Percentiles rank a stretch among this genome's conserved stretches.
These are phyloP conservation scores for Lissonota sp. DNA, from an alignment of 2,888 invertebrate genomes.

Conservation along the genomic window DNA sequence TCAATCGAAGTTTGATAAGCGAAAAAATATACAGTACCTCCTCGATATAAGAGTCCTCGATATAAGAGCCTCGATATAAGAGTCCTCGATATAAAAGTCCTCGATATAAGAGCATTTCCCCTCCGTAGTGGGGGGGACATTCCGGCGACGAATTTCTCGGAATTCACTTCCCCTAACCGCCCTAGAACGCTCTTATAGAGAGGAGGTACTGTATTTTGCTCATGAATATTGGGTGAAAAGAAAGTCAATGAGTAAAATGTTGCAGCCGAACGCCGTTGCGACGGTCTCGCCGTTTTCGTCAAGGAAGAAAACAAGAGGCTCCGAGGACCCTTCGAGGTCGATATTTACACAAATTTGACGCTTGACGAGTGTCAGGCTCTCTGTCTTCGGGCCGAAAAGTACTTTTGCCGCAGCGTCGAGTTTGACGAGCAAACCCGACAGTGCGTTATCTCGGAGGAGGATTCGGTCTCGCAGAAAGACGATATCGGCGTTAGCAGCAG, in stretches of 20 bases:
- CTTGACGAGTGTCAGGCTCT: slow-evolving; percentile 94
- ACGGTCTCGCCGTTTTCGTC: slow-evolving; percentile 93
- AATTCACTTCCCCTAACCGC: no score
- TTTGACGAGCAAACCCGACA: slow-evolving; percentile 94
- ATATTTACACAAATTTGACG: slow-evolving; percentile 93
- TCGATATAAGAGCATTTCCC: no score
- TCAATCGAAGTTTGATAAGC: neutral
- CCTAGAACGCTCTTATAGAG: no score
- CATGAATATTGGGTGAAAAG: neutral
- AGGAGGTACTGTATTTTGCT: no score
- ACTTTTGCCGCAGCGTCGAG: slow-evolving; percentile 95
- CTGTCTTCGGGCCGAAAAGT: slow-evolving; percentile 94
- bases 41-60: no score
- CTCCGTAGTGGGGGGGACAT: no score
- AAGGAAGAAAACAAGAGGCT: slow-evolving; percentile 95
- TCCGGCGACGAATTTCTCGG: no score
- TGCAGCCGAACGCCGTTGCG: slow-evolving; percentile 93
- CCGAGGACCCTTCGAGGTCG: slow-evolving; percentile 95
- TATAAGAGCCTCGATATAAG: no score
- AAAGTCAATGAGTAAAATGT: neutral
- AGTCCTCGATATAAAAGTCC: no score
- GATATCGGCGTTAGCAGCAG: slow-evolving; percentile 94
- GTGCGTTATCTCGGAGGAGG: slow-evolving; percentile 96
- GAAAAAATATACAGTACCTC: no score
- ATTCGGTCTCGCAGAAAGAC: slow-evolving; percentile 94